Evolutionary conservation across 2,113 vertebrate species (phyloP), one percentile per base, ranked within the genome.

Genomic region (Lagopus leucura): DNA sequence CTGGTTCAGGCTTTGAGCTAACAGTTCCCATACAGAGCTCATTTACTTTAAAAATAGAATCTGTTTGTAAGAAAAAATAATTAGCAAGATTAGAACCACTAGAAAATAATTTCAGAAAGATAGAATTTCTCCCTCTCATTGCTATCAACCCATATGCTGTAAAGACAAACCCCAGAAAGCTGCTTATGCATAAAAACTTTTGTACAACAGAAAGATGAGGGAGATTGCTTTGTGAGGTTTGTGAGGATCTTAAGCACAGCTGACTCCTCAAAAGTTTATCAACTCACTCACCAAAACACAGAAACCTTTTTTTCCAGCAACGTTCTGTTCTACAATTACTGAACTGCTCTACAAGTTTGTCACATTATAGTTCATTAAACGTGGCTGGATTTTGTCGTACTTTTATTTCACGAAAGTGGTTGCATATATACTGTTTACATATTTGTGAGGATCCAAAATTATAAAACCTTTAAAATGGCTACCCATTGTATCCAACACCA

Each of bases 61-160:
- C 40, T 75, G 8, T 21, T 67, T 15, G 30, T 34, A 67, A 69
- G 18, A 67, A 92, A 54, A 55, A 54, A 55, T 22, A 77, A 57
- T 13, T n/a, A 24, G 40, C 28, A 86, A 65, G 28, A 61, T 0
- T 32, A 10, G 9, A 88, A 88, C 16, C 32, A 7, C 8, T 77
- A 34, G 22, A 64, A 76, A 76, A 57, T 64, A 32, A 34, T 43
- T 61, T 61, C 28, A 47, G 7, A 66, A 83, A 47, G 7, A 18
- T 52, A 86, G 80, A 71, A 69, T 50, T 50, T 60, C 16, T 71
- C 25, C 47, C 17, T 82, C 42, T 75, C 38, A 18, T 42, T 7
- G 13, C 32, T 60, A 28, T 42, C 64, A 76, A 5, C 1, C 58
- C 36, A 57, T 0, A 0, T 25, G 12, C 25, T 34, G 25, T 38